Evolutionary conservation across 2,113 vertebrate genomes (phyloP).

Genomic region (Talpa occidentalis): DNA sequence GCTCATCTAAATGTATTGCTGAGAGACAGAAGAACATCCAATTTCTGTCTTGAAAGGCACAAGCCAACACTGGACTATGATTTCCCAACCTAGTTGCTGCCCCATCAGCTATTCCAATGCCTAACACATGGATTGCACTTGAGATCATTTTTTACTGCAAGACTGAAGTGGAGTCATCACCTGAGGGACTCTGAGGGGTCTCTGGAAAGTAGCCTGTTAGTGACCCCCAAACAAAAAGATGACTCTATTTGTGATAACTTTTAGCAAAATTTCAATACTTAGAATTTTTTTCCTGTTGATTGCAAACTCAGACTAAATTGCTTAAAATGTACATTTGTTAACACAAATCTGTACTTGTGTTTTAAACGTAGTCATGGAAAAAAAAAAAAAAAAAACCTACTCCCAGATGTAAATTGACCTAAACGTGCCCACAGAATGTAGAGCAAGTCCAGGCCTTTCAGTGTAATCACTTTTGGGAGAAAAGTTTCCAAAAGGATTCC

Average conservation of each 20-base stretch:
- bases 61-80: background rate
- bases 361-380: constrained; percentile 41
- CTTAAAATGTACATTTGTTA: constrained; percentile 29
- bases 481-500: constrained; percentile 48
- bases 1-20: background rate
- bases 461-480: constrained; percentile 27
- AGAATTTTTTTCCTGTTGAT: background rate
- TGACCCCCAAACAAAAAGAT: background rate
- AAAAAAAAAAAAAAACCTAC: background rate
- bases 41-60: background rate
- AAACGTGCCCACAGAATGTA: constrained; percentile 26
- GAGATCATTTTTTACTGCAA: background rate
- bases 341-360: constrained; percentile 16
- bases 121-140: rapidly evolving
- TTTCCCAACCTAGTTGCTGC: background rate
- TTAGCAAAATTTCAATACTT: constrained; percentile 32
- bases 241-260: background rate
- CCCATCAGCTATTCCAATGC: background rate
- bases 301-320: constrained; percentile 33
- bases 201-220: background rate
- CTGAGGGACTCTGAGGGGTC: background rate
- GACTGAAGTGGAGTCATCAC: no score
- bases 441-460: constrained; percentile 47
- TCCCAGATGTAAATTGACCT: constrained; percentile 39
- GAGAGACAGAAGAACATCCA: background rate